Evolutionary conservation across 2,888 invertebrate species (phyloP), one percentile per base, ranked within the genome.

Genomic region (Hemicrepidius hirtus): DNA sequence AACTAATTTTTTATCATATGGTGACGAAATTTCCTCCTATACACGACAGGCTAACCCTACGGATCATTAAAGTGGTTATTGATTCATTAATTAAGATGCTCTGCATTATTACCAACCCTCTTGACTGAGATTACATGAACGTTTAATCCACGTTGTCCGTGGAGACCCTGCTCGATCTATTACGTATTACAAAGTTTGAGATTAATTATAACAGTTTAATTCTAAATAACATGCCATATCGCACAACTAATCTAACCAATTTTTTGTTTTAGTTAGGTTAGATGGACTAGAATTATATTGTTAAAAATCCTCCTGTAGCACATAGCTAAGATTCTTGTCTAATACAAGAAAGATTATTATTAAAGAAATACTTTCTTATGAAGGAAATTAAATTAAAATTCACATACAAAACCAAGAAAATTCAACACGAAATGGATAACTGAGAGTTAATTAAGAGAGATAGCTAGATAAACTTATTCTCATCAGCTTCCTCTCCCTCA

Each of bases 31-130:
- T 12, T n/a, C 24, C 24, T 53, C n/a, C 9, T 16, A 18, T 57
- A 7, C n/a, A 12, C 20, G 20, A n/a, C n/a, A 18, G 20, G 35
- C 18, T 57, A 18, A 44, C 24, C 60, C 37, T 60, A 3, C 40
- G 24, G 20, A 37, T 44, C 60, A 28, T 60, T 60, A 60, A 24
- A 60, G 60, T 44, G 44, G 28, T 60, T 60, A 60, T 60, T 41
- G 60, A 60, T 60, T 44, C 40, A 44, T 24, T 60, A 40, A 60
- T 60, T 37, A 60, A 60, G 40, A 60, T 18, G 18, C 24, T 44
- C 18, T 44, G 13, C n/a, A 24, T 60, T 60, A 60, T 44, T 60
- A 60, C 44, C 37, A 41, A 53, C 53, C 53, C 53, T 53, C 28
- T 53, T 32, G 53, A 53, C 53, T 53, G 53, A 53, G 53, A 53